These are phyloP conservation scores for Parazoanthus darwini DNA, from an alignment of 92 coral and sea anemone genomes.

Conservation along the genomic window DNA sequence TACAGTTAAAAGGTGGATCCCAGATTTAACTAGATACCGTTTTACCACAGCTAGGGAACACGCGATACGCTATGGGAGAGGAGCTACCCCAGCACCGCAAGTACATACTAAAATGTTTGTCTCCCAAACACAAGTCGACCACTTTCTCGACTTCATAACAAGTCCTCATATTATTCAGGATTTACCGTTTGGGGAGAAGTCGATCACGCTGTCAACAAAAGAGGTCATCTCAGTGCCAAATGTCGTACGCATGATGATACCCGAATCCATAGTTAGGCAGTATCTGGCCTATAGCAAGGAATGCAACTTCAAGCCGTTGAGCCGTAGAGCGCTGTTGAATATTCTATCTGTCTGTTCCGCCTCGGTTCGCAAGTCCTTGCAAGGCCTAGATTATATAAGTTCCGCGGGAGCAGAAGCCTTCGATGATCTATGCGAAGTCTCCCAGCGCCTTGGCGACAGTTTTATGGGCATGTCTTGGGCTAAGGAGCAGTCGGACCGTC, in stretches of 20 bases:
- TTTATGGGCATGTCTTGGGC: slow-evolving; percentile 58
- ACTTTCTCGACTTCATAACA: slow-evolving; percentile 61
- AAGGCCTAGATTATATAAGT: slow-evolving; percentile 62
- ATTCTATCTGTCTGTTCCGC: slow-evolving; percentile 52
- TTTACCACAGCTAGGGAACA: slow-evolving; percentile 54
- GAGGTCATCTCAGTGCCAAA: slow-evolving; percentile 53
- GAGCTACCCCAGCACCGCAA: slow-evolving; percentile 49
- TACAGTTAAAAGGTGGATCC: slow-evolving; percentile 37
- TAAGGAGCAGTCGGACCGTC: slow-evolving; percentile 52
- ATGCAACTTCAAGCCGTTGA: slow-evolving; percentile 50
- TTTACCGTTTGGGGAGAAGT: slow-evolving; percentile 54
- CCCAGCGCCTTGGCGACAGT: slow-evolving; percentile 50
- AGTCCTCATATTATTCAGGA: slow-evolving; percentile 62
- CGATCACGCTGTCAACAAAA: slow-evolving; percentile 47
- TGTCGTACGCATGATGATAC: slow-evolving; percentile 54
- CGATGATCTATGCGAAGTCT: slow-evolving; percentile 45
- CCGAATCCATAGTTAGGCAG: slow-evolving; percentile 53
- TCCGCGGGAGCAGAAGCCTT: slow-evolving; percentile 54
- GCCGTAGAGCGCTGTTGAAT: slow-evolving; percentile 52
- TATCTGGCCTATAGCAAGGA: slow-evolving; percentile 50
- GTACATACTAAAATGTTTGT: slow-evolving; percentile 45
- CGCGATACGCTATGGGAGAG: slow-evolving; percentile 54
- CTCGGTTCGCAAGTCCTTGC: slow-evolving; percentile 53
- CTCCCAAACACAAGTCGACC: slow-evolving; percentile 55
- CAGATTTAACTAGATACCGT: slow-evolving; percentile 48